Percentiles rank a stretch among this genome's conserved stretches.
phyloP scores from a whole-genome alignment of 2,888 invertebrate species.

The Frankliniella intonsa region DNA sequence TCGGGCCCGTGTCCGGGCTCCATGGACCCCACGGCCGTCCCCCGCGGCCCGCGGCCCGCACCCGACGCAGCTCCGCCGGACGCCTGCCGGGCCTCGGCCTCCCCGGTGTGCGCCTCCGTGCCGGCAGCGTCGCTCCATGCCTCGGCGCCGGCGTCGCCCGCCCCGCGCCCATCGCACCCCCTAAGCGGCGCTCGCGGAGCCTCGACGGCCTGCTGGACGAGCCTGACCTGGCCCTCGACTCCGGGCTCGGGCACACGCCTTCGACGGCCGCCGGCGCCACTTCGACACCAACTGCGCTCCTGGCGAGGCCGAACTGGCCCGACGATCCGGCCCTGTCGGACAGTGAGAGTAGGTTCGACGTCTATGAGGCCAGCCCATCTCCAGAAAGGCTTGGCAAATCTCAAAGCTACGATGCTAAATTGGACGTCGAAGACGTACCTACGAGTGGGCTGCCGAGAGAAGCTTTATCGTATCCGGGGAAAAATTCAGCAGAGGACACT shows the following conservation, averaged over 20 bases:
- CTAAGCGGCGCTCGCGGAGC: not conserved
- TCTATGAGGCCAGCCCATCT: not conserved
- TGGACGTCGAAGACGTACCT: not conserved
- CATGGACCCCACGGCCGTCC: not conserved
- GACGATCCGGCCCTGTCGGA: not conserved
- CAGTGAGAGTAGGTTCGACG: not conserved
- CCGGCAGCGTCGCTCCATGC: not conserved
- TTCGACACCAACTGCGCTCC: not conserved
- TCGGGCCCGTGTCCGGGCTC: not conserved
- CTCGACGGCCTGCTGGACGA: not conserved
- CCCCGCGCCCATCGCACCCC: not conserved
- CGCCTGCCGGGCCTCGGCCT: not conserved
- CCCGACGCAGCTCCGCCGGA: not conserved
- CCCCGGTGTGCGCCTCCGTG: not conserved
- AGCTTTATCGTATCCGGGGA: not conserved
- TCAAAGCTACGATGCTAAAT: not conserved
- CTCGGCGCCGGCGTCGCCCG: not conserved
- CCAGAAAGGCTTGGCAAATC: not conserved
- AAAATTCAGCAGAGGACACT: conserved; percentile 29
- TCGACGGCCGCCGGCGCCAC: not conserved
- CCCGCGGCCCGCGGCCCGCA: not conserved
- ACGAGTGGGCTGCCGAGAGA: not conserved
- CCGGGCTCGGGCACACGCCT: not conserved
- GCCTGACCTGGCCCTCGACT: not conserved
- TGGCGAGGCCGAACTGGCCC: not conserved